Conservation (phyloP, 2,113 vertebrate species). For the Hydrochoerus hydrochaeris region DNA sequence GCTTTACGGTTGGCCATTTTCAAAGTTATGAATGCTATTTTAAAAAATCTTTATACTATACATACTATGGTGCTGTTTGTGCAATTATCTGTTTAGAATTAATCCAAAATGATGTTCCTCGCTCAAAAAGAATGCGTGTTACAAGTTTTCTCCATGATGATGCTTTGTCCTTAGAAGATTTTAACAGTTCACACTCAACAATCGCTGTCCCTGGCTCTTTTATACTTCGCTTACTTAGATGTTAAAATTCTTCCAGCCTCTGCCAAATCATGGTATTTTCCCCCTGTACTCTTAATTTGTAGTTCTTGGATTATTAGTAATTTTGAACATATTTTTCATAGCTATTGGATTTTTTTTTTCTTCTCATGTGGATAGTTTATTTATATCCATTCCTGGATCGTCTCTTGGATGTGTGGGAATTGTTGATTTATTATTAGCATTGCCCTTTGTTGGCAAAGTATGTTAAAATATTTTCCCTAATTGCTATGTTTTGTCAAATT, state of each 20-base stretch:
- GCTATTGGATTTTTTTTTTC: neutral
- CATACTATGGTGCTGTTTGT: neutral
- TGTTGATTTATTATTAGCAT: neutral
- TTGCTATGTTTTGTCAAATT: neutral
- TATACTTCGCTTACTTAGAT: neutral
- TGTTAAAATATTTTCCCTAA: neutral
- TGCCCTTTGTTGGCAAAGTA: neutral
- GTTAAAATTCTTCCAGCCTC: neutral
- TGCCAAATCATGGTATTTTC: neutral
- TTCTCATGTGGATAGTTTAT: neutral
- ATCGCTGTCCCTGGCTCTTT: neutral
- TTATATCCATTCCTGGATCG: neutral
- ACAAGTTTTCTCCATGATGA: neutral
- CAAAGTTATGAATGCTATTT: neutral
- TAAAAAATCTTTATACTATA: neutral
- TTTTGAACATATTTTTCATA: neutral
- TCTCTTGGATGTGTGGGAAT: neutral
- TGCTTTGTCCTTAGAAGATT: neutral
- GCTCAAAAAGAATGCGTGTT: neutral
- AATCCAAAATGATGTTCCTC: neutral
- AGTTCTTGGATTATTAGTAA: constrained; percentile 9
- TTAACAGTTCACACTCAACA: neutral
- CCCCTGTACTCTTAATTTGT: neutral
- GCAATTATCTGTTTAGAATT: neutral
- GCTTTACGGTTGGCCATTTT: neutral